Base-by-base conservation (phyloP, 2,888 invertebrate genomes). In the Alviniconcha strummeri region DNA sequence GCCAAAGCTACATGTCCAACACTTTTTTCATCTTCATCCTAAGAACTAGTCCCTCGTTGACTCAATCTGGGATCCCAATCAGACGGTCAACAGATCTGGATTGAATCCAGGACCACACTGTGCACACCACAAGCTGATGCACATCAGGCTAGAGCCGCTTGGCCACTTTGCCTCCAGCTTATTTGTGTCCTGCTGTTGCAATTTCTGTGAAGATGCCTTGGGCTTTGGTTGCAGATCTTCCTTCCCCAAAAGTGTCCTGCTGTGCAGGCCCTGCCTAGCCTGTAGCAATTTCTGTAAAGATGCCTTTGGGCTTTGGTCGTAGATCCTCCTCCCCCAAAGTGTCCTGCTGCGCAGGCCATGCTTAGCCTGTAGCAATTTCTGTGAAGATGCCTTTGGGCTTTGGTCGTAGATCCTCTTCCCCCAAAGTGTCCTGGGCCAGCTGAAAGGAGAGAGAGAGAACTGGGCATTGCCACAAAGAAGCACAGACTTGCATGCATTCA, bases 401-500 rank as follows among this genome's bases (percentile, higher is more conserved):
- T 9, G 88, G 84, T 81, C 87, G 87, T 15, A 87, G 67, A 54
- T 91, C 91, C n/a, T 93, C 92, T 83, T 92, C 92, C 9, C 92
- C 92, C 8, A 93, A 85, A 6, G 90, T 91, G 69, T 92, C 92
- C 5, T 89, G 84, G 5, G 92, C 91, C 88, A 92, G 87, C 90
- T 92, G 89, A 9, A 88, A 87, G 75, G 71, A 84, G 80, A 67
- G 72, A 83, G 71, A 83, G 57, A 54, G 78, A 15, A 67, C 57
- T 36, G 75, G n/a, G 19, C 11, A 13, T 64, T 13, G 9, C 9
- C 17, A 19, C 17, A 13, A 54, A 54, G 7, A 60, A 76, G 36
- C 52, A 17, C 5, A 64, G 36, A 36, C 36, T 36, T 36, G 36
- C 36, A 60, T 64, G 9, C 19, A n/a, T 60, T 5, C 7, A 15